Conservation (phyloP, 2,888 invertebrate genomes). For the Drosophila limbata region DNA sequence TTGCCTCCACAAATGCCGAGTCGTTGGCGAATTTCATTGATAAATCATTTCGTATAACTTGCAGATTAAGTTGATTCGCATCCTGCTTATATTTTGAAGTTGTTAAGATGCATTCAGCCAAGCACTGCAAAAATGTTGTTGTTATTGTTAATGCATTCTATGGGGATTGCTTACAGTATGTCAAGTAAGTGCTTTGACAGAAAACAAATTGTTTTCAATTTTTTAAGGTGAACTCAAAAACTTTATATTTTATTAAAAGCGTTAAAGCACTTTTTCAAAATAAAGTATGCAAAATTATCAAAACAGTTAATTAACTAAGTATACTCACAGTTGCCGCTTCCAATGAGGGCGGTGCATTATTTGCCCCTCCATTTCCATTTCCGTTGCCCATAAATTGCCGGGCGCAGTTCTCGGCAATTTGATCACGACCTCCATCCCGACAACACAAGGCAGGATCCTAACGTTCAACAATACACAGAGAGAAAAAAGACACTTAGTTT, state of each 20-base stretch:
- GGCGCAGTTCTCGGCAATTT: conserved; percentile 77
- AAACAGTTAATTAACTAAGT: neutral
- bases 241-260: too few species aligned
- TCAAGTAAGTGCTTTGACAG: too few species aligned
- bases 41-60: conserved; percentile 70
- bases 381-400: conserved; percentile 68
- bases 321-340: conserved; percentile 78
- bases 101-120: conserved; percentile 83
- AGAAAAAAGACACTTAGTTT: too few species aligned
- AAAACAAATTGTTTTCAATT: too few species aligned
- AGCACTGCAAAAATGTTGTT: conserved; percentile 75
- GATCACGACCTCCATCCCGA: conserved; percentile 82
- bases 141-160: neutral
- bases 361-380: conserved; percentile 50
- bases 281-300: too few species aligned
- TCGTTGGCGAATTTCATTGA: conserved; percentile 77
- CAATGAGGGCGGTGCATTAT: conserved; percentile 60
- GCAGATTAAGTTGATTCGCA: conserved; percentile 67
- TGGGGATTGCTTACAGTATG: neutral
- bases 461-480: neutral
- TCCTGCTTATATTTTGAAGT: conserved; percentile 75
- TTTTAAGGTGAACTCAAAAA: too few species aligned
- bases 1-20: conserved; percentile 72
- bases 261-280: too few species aligned
- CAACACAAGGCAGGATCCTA: conserved; percentile 83